Evolutionary conservation across 2,797 vertebrate species (phyloP).

Genomic region (Muscicapa comitata): DNA sequence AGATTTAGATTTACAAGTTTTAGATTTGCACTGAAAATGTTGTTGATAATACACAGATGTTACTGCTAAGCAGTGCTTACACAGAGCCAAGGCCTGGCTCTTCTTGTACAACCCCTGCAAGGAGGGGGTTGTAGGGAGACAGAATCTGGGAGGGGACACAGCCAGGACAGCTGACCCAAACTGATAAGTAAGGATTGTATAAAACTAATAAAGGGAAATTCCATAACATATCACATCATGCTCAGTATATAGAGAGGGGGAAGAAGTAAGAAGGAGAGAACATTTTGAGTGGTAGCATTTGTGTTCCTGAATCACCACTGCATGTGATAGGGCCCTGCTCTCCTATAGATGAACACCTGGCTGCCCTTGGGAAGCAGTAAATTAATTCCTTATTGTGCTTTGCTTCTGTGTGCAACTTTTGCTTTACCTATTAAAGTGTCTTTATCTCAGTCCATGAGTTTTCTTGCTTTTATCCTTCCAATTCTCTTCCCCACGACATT

Average conservation of each 20-base stretch:
- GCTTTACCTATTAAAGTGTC: not conserved
- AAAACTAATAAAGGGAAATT: not conserved
- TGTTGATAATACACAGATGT: not conserved
- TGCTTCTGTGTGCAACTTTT: not conserved
- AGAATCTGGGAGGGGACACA: not conserved
- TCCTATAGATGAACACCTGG: not conserved
- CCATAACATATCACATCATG: not conserved
- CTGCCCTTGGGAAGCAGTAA: not conserved
- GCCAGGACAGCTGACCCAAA: not conserved
- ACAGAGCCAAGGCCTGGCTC: not conserved
- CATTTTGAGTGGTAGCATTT: not conserved
- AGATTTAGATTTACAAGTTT: not conserved
- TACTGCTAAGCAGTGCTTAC: not conserved
- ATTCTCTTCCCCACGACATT: not conserved
- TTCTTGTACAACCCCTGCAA: not conserved
- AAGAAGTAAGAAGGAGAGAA: not conserved
- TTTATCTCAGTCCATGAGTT: not conserved
- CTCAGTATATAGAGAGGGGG: not conserved
- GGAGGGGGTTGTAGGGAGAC: fast-evolving
- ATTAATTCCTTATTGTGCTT: not conserved
- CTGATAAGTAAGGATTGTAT: not conserved
- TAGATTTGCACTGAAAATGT: not conserved
- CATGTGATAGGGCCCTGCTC: not conserved
- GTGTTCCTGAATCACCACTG: not conserved
- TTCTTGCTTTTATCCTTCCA: not conserved